Evolutionary conservation across 2,888 invertebrate genomes (phyloP), one percentile per base, ranked within the genome.

Genomic region (Ormyrus labotus): DNA sequence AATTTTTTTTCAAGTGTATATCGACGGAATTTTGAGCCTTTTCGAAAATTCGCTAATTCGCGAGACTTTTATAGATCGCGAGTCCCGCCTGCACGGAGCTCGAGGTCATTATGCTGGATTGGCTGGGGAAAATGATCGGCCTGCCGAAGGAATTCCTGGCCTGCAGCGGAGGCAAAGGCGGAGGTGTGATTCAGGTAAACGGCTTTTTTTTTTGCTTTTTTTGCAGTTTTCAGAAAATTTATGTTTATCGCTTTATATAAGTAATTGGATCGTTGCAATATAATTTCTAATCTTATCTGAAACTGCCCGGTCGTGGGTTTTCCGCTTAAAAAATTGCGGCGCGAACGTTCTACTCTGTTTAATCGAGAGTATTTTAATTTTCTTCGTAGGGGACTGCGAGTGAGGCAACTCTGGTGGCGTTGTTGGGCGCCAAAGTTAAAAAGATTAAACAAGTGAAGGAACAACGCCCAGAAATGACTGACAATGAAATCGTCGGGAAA

Each of bases 1-100:
- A 4, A 34, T 13, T 13, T 13, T 13, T 13, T 34, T 45, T 4
- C n/a, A 0, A 50, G 45, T 45, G 47, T 57, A 19, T 2, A 4
- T 34, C 34, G 4, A 34, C 34, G 34, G 4, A 34, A 34, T 34
- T 34, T 34, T 13, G 13, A 34, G 34, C 34, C 0, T 4, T 34
- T 34, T 34, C 34, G 34, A 34, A 34, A 34, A 34, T 4, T 34
- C 0, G 34, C 34, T 34, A 0, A 34, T 4, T 34, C 3, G 34
- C 34, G 34, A 0, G 19, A 55, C 79, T 90, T 91, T 63, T 50
- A 97, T 89, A 97, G 97, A 96, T 97, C 84, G 95, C 98, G 0
- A 97, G 97, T 91, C 98, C 98, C 0, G 98, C 98, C 0, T 98
- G 98, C 89, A 98, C 98, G 0, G 98, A 99, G 90, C 92, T 99